Evolutionary conservation across 2,797 vertebrate genomes (phyloP).

Genomic region (Takifugu ocellatus): DNA sequence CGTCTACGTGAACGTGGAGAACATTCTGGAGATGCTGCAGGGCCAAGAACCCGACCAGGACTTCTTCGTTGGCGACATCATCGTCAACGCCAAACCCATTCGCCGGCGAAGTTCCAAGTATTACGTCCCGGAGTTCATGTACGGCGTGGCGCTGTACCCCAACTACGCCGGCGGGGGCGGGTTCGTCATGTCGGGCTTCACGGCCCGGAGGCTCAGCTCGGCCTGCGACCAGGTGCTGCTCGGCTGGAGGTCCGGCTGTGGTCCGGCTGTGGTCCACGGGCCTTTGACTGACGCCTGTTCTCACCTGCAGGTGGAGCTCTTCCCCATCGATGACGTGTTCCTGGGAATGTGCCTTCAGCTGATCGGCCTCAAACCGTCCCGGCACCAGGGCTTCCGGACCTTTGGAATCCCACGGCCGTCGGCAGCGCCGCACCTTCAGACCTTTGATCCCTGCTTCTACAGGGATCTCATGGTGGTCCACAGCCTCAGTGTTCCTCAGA

Average conservation of each 20-base stretch:
- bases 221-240: conserved; percentile 80
- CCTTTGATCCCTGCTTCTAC: conserved; percentile 96
- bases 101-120: conserved; percentile 87
- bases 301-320: conserved; percentile 84
- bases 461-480: conserved; percentile 95
- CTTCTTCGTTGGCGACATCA: conserved; percentile 93
- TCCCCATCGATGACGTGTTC: conserved; percentile 96
- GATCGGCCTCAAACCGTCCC: conserved; percentile 81
- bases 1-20: conserved; percentile 92
- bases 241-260: background rate
- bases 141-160: conserved; percentile 86
- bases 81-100: conserved; percentile 88
- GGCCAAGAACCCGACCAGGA: conserved; percentile 71
- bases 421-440: conserved; percentile 89
- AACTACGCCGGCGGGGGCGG: conserved; percentile 92
- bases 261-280: background rate
- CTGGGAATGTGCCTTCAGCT: conserved; percentile 97
- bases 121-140: conserved; percentile 89
- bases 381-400: conserved; percentile 91
- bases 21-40: conserved; percentile 88
- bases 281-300: background rate
- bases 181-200: conserved; percentile 87
- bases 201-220: conserved; percentile 80
- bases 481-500: conserved; percentile 89
- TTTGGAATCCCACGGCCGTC: conserved; percentile 92